Base-by-base conservation (phyloP, 2,888 invertebrate genomes). In the Troides oblongomaculatus region DNA sequence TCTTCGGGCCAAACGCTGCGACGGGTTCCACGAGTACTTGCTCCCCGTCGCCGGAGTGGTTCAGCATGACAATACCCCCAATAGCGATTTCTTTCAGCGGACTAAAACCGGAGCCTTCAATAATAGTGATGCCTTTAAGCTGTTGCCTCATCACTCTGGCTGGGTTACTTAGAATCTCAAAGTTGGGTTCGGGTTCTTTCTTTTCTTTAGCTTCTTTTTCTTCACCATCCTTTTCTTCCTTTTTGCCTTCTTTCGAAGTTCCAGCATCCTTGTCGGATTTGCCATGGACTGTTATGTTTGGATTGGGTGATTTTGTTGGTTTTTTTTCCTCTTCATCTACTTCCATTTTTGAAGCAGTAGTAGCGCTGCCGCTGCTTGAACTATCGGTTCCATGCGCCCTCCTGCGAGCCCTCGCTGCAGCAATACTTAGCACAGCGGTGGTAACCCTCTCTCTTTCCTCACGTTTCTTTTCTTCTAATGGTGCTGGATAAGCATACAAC, bases 371-470 rank as follows among this genome's bases (percentile, higher is more conserved):
- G 72, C 93, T 90, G 72, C 93, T 92, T 23, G 94, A 90, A 8
- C 92, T 96, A 36, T 94, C 94, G 72, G 97, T 93, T 63, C 94
- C 94, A 64, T 93, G 97, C 83, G 98, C 97, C 76, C 98, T 95
- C 79, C 97, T 95, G 80, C 97, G 95, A 72, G 97, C 98, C 73
- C 98, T 96, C 0, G 98, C 99, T 0, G 99, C 99, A 0, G 93
- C 93, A 80, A 99, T 99, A 81, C 98, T 98, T 63, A 99, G 93
- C 1, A 99, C 98, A 1, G 99, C 99, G 7, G 99, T 99, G 71
- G 99, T 98, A 3, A 99, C 99, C 82, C 99, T 98, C 86, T 99
- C 99, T 53, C 98, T 95, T 85, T 98, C 98, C 84, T 99, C 99
- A 57, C 99, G 97, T 92, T 99, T 99, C 93, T 99, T 99, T 86